A percentile compares a stretch with the other conserved stretches of the same genome.
These are phyloP conservation scores for Oscheius sp. DNA, from an alignment of 2,888 invertebrate genomes.

Conservation along the genomic window DNA sequence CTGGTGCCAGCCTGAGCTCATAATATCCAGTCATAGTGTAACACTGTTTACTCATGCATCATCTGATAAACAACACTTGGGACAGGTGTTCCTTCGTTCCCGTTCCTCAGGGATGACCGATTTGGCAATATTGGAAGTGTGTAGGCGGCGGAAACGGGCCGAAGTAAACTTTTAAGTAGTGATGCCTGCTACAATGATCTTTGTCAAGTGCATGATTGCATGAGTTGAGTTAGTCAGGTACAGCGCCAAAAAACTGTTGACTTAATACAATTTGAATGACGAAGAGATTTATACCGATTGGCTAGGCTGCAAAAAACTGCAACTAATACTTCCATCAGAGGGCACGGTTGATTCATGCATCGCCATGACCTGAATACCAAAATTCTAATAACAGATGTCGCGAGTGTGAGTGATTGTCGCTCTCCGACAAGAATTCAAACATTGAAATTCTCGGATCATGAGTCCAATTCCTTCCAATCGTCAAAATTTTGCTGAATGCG, in stretches of 20 bases:
- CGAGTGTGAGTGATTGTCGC: background rate
- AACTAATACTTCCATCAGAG: too few species aligned
- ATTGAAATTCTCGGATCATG: conserved; percentile 4
- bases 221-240: too few species aligned
- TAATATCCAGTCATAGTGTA: conserved; percentile 27
- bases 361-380: conserved; percentile 26
- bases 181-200: background rate
- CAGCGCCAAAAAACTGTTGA: too few species aligned
- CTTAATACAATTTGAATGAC: too few species aligned
- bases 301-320: too few species aligned
- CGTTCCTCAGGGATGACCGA: background rate
- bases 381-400: conserved; percentile 2
- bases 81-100: conserved; percentile 22
- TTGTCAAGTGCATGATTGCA: background rate
- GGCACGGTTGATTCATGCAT: conserved; percentile 1
- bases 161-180: background rate
- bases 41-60: conserved; percentile 23
- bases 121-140: conserved; percentile 19
- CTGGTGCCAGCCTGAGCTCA: conserved; percentile 15
- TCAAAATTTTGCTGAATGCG: too few species aligned
- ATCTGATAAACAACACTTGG: conserved; percentile 31
- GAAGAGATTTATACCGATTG: too few species aligned
- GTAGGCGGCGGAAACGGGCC: conserved; percentile 19
- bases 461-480: too few species aligned
- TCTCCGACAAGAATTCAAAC: conserved; percentile 6